phyloP scores from a whole-genome alignment of 2,113 vertebrate species.

The Xyrauchen texanus region DNA sequence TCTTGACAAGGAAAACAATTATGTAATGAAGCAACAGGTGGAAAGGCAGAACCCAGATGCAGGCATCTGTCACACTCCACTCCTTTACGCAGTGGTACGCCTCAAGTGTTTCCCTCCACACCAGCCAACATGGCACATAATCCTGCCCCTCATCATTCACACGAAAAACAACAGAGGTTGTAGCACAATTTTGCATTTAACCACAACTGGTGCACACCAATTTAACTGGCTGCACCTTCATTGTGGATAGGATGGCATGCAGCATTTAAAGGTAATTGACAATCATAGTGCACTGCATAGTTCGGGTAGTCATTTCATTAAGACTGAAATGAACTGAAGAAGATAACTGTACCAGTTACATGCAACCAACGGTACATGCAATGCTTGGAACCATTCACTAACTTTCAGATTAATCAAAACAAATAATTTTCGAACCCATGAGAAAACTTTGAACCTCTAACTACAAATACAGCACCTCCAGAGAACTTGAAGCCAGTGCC shows the following conservation, averaged over 20 bases:
- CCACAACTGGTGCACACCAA: slow-evolving; percentile 50
- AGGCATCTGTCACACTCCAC: slow-evolving; percentile 2
- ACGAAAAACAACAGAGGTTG: not conserved
- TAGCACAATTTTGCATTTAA: slow-evolving; percentile 27
- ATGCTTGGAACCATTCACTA: no score
- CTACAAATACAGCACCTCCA: no score
- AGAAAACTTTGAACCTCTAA: no score
- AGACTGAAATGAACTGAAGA: no score
- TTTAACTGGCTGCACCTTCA: not conserved
- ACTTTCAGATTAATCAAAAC: no score
- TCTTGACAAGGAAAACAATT: slow-evolving; percentile 14
- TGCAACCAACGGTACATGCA: no score
- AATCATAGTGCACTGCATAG: no score
- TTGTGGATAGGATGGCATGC: not conserved
- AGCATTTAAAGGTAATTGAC: not conserved
- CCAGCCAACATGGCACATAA: not conserved
- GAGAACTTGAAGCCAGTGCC: no score
- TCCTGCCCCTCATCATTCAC: slow-evolving; percentile 11
- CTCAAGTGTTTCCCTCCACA: slow-evolving; percentile 20
- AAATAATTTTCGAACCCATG: no score
- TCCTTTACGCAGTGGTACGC: not conserved
- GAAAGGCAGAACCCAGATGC: slow-evolving; percentile 28
- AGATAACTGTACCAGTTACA: no score
- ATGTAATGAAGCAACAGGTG: slow-evolving; percentile 41
- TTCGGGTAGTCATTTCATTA: no score